phyloP scores from a whole-genome alignment of 2,113 vertebrate genomes.

The Triplophysa tibetana region DNA sequence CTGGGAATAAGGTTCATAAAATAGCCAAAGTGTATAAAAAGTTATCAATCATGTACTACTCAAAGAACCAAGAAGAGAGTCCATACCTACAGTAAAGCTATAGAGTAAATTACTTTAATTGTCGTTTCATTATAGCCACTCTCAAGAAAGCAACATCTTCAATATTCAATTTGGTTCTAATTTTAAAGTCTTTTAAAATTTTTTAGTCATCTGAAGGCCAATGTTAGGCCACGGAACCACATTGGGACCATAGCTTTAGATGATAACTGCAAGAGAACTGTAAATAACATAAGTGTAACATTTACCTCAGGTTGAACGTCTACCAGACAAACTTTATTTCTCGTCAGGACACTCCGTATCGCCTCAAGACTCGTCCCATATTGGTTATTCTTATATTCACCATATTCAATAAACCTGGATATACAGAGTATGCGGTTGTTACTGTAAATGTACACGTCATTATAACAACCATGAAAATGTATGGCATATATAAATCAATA shows the following conservation, averaged over 20 bases:
- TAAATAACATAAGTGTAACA: conserved; percentile 33
- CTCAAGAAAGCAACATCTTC: too few relatives aligned
- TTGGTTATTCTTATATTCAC: conserved; percentile 91
- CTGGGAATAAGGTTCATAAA: conserved; percentile 60
- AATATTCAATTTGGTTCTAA: too few relatives aligned
- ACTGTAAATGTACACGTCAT: background rate
- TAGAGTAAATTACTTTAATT: too few relatives aligned
- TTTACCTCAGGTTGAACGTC: conserved; percentile 92
- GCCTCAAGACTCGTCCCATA: conserved; percentile 92
- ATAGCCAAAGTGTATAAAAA: background rate
- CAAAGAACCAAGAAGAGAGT: background rate
- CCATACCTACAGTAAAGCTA: too few relatives aligned
- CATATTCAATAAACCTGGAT: conserved; percentile 86
- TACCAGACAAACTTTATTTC: conserved; percentile 89
- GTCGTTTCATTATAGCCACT: too few relatives aligned
- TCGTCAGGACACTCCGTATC: conserved; percentile 81
- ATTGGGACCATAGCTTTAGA: too few relatives aligned
- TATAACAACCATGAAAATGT: background rate
- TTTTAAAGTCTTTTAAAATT: too few relatives aligned
- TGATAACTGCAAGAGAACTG: background rate
- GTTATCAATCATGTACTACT: background rate
- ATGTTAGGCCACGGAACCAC: too few relatives aligned
- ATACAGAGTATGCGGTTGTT: background rate
- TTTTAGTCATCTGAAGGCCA: too few relatives aligned
- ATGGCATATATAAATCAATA: background rate